Percentiles rank a stretch among this genome's conserved stretches.
Evolutionary conservation across 2,113 vertebrate genomes (phyloP).

Genomic region (Brachyistius frenatus): DNA sequence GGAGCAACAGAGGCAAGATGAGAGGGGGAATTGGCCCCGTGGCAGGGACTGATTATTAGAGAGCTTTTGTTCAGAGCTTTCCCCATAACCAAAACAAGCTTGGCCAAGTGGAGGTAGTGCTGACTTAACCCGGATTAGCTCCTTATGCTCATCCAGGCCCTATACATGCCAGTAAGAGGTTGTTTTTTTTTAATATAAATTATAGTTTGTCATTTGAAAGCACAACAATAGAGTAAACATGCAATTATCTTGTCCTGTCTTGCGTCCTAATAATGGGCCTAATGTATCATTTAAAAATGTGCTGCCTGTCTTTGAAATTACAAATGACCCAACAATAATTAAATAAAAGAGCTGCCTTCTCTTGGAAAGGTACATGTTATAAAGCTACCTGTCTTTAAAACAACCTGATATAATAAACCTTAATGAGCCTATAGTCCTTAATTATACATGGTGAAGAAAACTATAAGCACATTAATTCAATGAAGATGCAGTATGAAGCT

Average conservation of each 20-base stretch:
- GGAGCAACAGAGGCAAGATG: constrained; percentile 44
- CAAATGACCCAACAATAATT: not conserved
- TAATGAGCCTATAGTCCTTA: constrained; percentile 8
- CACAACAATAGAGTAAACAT: constrained; percentile 1
- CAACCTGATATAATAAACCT: constrained; percentile 8
- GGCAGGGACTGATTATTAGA: constrained; percentile 56
- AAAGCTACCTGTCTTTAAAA: constrained; percentile 2
- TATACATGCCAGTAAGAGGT: constrained; percentile 4
- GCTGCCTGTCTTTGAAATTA: not conserved
- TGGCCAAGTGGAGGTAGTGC: constrained; percentile 43
- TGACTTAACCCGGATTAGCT: constrained; percentile 58
- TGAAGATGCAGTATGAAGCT: constrained; percentile 7
- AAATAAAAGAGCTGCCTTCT: not conserved
- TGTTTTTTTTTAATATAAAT: constrained; percentile 7
- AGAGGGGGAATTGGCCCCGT: constrained; percentile 57
- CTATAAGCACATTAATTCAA: constrained; percentile 6
- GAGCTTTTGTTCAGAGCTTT: constrained; percentile 43
- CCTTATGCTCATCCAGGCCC: constrained; percentile 23
- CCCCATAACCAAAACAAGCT: constrained; percentile 47
- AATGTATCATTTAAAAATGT: constrained; percentile 12
- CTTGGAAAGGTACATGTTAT: not conserved
- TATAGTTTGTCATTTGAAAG: not conserved
- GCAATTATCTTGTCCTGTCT: constrained; percentile 12
- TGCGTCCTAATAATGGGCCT: not conserved
- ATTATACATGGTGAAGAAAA: constrained; percentile 27